phyloP scores from a whole-genome alignment of 2,888 invertebrate genomes.

The Leptinotarsa rubiginosa region DNA sequence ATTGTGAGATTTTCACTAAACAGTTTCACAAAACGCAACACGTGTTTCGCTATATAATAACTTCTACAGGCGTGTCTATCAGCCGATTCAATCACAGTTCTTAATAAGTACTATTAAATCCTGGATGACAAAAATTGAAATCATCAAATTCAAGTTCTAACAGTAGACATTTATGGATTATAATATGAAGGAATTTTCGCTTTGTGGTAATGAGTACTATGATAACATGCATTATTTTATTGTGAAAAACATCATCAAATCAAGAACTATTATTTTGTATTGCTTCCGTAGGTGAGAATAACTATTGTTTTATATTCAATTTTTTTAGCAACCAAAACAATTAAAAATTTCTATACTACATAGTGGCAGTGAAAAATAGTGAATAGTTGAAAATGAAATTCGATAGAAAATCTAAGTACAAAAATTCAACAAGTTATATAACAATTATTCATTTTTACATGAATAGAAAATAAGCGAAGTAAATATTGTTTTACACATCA shows the following conservation, averaged over 20 bases:
- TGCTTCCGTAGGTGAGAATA: constrained; percentile 48
- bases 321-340: constrained; percentile 41
- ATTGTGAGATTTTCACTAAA: too few species aligned
- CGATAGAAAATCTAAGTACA: constrained; percentile 47
- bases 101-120: too few species aligned
- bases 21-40: too few species aligned
- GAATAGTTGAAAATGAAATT: constrained; percentile 51
- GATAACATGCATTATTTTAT: not conserved
- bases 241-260: constrained; percentile 35
- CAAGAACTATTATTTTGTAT: constrained; percentile 44
- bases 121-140: too few species aligned
- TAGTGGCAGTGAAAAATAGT: constrained; percentile 62
- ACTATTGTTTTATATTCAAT: constrained; percentile 36
- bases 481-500: constrained; percentile 2
- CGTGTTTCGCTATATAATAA: too few species aligned
- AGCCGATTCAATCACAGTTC: too few species aligned
- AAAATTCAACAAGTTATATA: constrained; percentile 42
- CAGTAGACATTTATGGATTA: too few species aligned
- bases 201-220: not conserved
- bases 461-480: constrained; percentile 34
- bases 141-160: too few species aligned
- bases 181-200: too few species aligned
- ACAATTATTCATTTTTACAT: constrained; percentile 31
- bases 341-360: constrained; percentile 46
- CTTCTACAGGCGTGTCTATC: too few species aligned